Base-by-base conservation (phyloP, 2,113 vertebrate genomes). In the Muntiacus muntjak region DNA sequence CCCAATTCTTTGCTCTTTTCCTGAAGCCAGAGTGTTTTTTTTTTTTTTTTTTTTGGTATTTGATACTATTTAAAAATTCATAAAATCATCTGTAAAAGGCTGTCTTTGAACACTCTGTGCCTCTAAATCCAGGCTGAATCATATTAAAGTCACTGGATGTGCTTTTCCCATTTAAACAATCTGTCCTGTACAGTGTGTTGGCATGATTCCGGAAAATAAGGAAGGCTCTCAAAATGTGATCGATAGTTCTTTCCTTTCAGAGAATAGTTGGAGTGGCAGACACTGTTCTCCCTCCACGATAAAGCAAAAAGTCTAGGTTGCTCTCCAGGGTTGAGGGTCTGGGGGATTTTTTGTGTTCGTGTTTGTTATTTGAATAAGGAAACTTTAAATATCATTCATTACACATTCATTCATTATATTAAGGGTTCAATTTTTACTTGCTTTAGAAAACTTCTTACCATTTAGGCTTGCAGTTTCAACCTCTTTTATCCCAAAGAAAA, bases 401-500 rank as follows among this genome's bases (percentile, higher is more conserved):
- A 67, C 30, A 84, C 30, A 78, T 84, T 60, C 82, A 67, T 85
- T 91, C 45, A 36, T 43, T 76, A 76, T 94, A 97, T 71, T 83
- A 90, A 89, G 57, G 86, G 67, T 74, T 79, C 52, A 78, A 81
- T 89, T 95, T 98, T 93, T 79, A 91, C 62, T 97, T 96, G 82
- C 78, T 97, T 94, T 60, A 96, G 92, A 94, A 97, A 92, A 91
- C 96, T 95, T 97, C 98, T 99, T 96, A 99, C 98, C 98, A 97
- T 98, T 11, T 91, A 97, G 97, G 95, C 97, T 98, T 96, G 97
- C 97, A 54, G 97, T 98, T 98, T 95, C 97, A 98, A 98, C 95
- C 82, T 93, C 52, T 92, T 98, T 97, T 92, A 62, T 62, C 92
- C 98, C 98, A 26, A 98, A 95, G 71, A 16, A 58, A 33, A 98